phyloP scores from a whole-genome alignment of 2,888 invertebrate species.

The Papilio gigon region DNA sequence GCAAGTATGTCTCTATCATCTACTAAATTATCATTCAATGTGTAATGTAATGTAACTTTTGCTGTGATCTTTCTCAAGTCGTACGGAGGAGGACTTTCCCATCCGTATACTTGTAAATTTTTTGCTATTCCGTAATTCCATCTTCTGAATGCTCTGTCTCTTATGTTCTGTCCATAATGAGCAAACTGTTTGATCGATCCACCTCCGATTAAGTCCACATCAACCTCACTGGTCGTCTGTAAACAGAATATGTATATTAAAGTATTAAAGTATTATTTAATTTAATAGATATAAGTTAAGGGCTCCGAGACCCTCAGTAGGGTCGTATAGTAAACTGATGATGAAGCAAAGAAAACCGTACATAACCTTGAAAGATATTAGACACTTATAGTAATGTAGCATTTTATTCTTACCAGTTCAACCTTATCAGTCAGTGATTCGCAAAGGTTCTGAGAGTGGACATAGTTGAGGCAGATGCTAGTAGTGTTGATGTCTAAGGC shows the following conservation, averaged over 20 bases:
- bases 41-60: constrained; percentile 63
- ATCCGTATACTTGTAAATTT: constrained; percentile 58
- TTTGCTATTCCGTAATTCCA: constrained; percentile 56
- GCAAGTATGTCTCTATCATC: constrained; percentile 61
- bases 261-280: neutral
- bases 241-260: neutral
- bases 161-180: constrained; percentile 69
- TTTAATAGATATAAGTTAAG: neutral
- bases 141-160: constrained; percentile 59
- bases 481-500: constrained; percentile 13
- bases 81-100: constrained; percentile 56
- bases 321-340: too few relatives aligned
- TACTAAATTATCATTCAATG: constrained; percentile 56
- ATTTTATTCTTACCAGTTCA: constrained; percentile 48
- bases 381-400: neutral
- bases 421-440: constrained; percentile 9
- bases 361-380: too few relatives aligned
- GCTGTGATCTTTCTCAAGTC: constrained; percentile 57
- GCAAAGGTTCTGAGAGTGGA: constrained; percentile 28
- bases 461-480: constrained; percentile 60
- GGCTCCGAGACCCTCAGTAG: too few relatives aligned
- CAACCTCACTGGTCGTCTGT: constrained; percentile 28
- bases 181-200: constrained; percentile 65
- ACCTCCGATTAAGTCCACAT: constrained; percentile 48
- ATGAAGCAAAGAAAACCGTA: too few relatives aligned